Evolutionary conservation across 2,113 vertebrate genomes (phyloP).

Genomic region (Phalacrocorax aristotelis): DNA sequence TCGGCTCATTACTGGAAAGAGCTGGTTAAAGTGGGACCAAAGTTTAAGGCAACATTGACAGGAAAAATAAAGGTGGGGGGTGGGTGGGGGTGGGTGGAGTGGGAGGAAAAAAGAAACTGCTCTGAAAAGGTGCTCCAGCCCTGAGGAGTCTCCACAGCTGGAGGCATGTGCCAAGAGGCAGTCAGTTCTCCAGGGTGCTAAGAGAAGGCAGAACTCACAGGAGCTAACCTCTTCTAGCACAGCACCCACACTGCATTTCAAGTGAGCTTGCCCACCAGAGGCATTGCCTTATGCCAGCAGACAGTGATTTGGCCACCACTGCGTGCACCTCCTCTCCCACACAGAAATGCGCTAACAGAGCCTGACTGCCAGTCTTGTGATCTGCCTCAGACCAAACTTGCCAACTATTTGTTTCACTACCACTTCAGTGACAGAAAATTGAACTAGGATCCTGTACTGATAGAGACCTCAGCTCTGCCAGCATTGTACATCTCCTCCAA

Average conservation of each 20-base stretch:
- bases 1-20: not conserved
- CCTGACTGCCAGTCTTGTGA: not conserved
- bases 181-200: not conserved
- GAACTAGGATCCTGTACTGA: not conserved
- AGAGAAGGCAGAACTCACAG: not conserved
- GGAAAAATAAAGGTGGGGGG: not conserved
- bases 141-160: not conserved
- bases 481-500: not conserved
- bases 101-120: not conserved
- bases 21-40: not conserved
- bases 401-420: not conserved
- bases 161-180: not conserved
- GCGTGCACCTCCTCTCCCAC: not conserved
- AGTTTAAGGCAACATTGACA: not conserved
- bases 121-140: not conserved
- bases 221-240: not conserved
- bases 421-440: accelerated
- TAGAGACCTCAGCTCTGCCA: not conserved
- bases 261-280: not conserved
- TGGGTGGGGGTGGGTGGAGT: too few relatives aligned
- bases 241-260: not conserved
- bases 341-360: accelerated
- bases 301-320: not conserved
- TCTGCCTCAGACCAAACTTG: not conserved
- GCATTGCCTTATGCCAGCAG: accelerated